Evolutionary conservation across 2,888 invertebrate genomes (phyloP), one percentile per base, ranked within the genome.

Genomic region (Pteria penguin): DNA sequence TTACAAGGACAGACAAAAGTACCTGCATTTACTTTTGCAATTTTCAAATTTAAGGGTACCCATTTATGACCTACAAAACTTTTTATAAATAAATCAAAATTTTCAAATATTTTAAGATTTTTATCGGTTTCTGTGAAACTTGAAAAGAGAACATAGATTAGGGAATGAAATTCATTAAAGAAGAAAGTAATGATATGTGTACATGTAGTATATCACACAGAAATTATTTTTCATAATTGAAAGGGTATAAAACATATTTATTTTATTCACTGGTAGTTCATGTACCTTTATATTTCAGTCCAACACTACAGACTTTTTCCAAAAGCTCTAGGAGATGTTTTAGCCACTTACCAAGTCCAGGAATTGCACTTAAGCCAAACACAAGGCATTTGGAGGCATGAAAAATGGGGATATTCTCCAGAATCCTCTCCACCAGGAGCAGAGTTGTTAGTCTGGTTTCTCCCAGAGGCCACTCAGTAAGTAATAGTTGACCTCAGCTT

Each of bases 371-470:
- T 99, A 65, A 96, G 96, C 74, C 94, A 99, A 75, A 98, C 98
- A 0, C 97, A 97, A 92, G 99, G 99, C 0, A 93, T 97, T 72
- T 99, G 99, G 99, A 95, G 96, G 79, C 96, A 98, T 91, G 95
- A 96, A 84, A 95, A 95, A 72, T 99, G 98, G 98, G 98, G 98
- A 0, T 97, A 97, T 93, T 98, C 98, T 2, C 94, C 96, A 32
- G 92, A 95, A 14, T 96, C 97, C 91, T 96, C 97, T 2, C 96
- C 98, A 0, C 96, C 98, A 0, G 99, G 99, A 4, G 98, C 97
- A 1, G 97, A 98, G 92, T 94, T 98, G 0, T 97, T 96, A 94
- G 97, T 96, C 0, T 98, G 98, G 97, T 98, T 99, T 90, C 94
- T 94, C 62, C 84, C 86, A n/a, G 72, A 79, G 24, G 78, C 95